phyloP scores from a whole-genome alignment of 2,113 vertebrate genomes.

The Panthera uncia region DNA sequence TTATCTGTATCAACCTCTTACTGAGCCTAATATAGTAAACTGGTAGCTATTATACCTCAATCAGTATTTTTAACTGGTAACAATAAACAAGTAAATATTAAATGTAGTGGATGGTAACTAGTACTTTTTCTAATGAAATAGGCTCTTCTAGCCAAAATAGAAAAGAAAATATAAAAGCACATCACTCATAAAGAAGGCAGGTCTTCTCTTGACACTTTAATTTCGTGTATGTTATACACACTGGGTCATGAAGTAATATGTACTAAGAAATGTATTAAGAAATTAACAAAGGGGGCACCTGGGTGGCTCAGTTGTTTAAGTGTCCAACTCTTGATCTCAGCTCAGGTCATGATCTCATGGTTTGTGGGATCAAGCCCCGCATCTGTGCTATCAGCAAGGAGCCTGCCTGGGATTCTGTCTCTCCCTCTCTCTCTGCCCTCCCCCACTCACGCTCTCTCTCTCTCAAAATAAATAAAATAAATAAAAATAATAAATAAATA shows the following conservation, averaged over 20 bases:
- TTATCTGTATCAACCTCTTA: not conserved
- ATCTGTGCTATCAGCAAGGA: too few species aligned
- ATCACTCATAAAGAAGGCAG: not conserved
- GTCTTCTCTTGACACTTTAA: not conserved
- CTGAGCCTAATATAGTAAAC: not conserved
- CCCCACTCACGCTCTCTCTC: too few species aligned
- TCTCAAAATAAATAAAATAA: too few species aligned
- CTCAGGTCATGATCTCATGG: too few species aligned
- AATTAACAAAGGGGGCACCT: not conserved
- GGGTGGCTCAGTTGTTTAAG: too few species aligned
- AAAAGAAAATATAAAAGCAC: not conserved
- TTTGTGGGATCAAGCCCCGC: too few species aligned
- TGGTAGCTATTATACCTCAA: not conserved
- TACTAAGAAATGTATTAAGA: not conserved
- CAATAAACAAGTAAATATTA: not conserved
- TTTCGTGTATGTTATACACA: not conserved
- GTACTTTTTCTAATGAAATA: not conserved
- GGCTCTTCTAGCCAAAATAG: not conserved
- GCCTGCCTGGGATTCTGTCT: too few species aligned
- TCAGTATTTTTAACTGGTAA: not conserved
- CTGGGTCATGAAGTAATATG: not conserved
- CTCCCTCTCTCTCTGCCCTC: too few species aligned
- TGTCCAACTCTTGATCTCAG: too few species aligned
- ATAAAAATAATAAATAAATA: too few species aligned
- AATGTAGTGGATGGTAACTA: not conserved